Base-by-base conservation (phyloP, 2,797 vertebrate species). In the Balearica regulorum region DNA sequence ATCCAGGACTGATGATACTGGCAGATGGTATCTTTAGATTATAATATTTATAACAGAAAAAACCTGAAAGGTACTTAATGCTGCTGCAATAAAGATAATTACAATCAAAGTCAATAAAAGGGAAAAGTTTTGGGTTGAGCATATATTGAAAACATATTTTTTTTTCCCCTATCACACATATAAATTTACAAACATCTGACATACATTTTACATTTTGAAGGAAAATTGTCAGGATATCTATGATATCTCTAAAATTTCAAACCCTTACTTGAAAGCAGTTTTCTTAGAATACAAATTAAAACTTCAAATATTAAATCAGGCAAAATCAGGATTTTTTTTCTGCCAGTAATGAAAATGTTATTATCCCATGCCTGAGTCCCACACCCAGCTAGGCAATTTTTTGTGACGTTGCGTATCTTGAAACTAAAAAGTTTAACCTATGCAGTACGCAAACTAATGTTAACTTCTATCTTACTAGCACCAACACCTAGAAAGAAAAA, bases 21-120 rank as follows among this genome's bases (percentile, higher is more conserved):
- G 44, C 79, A 94, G 87, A 92, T 57, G 48, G 39, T 39, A 48
- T 44, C 33, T 91, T 86, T 54, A 83, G 62, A 78, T 88, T 58
- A 57, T 2, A 69, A 26, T 33, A 79, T 18, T 84, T 91, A 43
- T 20, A 91, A 48, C 6, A 3, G 62, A 64, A 91, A 54, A 83
- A 85, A 57, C 0, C 33, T 54, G 37, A 86, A 68, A 93, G 25
- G 19, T 22, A 39, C 37, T 88, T 88, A 88, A 94, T 82, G 72
- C 41, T 84, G n/a, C 37, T 88, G 44, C 48, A 86, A 29, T 58
- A 72, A 82, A 86, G n/a, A 79, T 49, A 79, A 87, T 77, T 90
- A 54, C n/a, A 71, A 83, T 65, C 54, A 68, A 83, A 83, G 53
- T 10, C 35, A 91, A 21, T 53, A 68, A 44, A 93, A 89, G 4